Percentiles rank a stretch among this genome's conserved stretches.
phyloP scores from a whole-genome alignment of 2,888 invertebrate genomes.

The Megastigmus dorsalis region DNA sequence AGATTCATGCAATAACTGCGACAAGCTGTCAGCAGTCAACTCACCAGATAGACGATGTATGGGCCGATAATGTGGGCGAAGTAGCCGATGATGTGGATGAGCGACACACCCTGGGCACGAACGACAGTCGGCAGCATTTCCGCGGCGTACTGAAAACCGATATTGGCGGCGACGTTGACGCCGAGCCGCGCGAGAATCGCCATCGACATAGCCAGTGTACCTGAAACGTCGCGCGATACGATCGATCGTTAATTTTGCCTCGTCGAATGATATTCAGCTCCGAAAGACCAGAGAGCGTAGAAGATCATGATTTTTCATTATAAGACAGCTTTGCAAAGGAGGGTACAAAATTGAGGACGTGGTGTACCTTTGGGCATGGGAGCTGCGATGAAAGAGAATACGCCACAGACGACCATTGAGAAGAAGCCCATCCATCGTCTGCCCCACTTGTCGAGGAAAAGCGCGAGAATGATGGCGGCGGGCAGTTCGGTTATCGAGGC shows the following conservation, averaged over 20 bases:
- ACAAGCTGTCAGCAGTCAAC: conserved; percentile 60
- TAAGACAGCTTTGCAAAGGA: no score
- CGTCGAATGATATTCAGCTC: neutral
- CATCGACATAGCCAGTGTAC: conserved; percentile 83
- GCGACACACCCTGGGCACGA: conserved; percentile 89
- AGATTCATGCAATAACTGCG: neutral
- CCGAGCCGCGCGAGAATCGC: conserved; percentile 90
- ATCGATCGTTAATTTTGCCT: neutral
- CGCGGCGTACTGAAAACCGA: conserved; percentile 92
- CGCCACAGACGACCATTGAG: conserved; percentile 86
- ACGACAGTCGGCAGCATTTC: conserved; percentile 92
- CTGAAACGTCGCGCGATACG: conserved; percentile 71
- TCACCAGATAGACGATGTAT: conserved; percentile 88
- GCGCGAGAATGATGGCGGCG: conserved; percentile 86
- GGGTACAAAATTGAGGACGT: no score
- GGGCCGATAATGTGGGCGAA: conserved; percentile 89
- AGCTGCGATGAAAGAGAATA: conserved; percentile 86
- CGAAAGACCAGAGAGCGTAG: no score
- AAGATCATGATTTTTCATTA: neutral
- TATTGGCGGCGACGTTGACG: conserved; percentile 92
- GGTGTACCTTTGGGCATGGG: conserved; percentile 82
- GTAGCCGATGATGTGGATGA: conserved; percentile 92
- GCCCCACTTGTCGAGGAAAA: conserved; percentile 88
- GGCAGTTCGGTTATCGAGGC: conserved; percentile 90
- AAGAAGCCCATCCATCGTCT: conserved; percentile 90